Evolutionary conservation across 2,888 invertebrate species (phyloP), one percentile per base, ranked within the genome.

Genomic region (Agriopis marginaria): DNA sequence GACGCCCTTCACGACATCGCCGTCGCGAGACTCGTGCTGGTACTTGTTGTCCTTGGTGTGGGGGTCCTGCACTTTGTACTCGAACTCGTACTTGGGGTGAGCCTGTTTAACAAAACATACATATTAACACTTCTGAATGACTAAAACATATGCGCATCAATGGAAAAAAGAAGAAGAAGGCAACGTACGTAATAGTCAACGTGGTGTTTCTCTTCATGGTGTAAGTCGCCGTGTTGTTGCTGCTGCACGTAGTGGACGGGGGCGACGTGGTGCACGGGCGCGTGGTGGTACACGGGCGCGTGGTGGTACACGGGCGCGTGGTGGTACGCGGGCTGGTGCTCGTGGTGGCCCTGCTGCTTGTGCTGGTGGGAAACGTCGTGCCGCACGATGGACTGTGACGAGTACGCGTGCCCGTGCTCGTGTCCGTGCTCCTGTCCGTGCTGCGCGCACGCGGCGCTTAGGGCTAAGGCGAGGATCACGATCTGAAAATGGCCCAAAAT

Each of bases 161-260:
- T 9, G 5, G 3, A 32, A n/a, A 11, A 12, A 39, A 12, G n/a
- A 7, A 10, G 63, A 87, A 78, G 61, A 87, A 82, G 5, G 12
- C 8, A 11, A 81, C 86, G 84, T 79, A 89, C 89, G 63, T 88
- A 79, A 60, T 89, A 83, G 53, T 89, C 86, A 4, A 3, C 32
- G 17, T 85, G 81, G 56, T 83, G 79, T 14, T 9, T 17, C 6
- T 56, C 14, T 50, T 89, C 86, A n/a, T 85, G 82, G n/a, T 87
- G 79, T 17, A 64, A 69, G 0, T 51, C 50, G 17, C 8, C 23
- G 53, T 54, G 53, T 23, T 54, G 63, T 94, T 86, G 77, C 67
- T 32, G 32, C 32, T 92, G 87, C 44, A 94, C 92, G 60, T 54
- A 39, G 54, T 54, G 54, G 40, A 66, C 42, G 9, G 65, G 70